A percentile compares a stretch with the other conserved stretches of the same genome.
Conservation (phyloP, 53 echinoderm and acorn worm species). For the Antedon mediterranea region DNA sequence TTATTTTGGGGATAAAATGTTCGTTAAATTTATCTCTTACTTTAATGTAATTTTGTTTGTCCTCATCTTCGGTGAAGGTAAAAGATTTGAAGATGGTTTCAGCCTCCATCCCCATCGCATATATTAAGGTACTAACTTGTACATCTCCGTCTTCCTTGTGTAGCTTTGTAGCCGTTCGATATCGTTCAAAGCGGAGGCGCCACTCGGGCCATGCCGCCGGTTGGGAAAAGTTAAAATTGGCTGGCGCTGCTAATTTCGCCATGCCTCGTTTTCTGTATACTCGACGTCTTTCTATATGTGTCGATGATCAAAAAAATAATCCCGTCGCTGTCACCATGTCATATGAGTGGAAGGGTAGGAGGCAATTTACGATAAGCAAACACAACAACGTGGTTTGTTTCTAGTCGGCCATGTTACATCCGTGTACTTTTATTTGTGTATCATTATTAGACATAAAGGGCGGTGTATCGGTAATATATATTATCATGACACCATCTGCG, state of each 20-base stretch:
- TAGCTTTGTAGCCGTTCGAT: not conserved
- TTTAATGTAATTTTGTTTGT: not conserved
- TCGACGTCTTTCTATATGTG: too few relatives aligned
- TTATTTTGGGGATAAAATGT: not conserved
- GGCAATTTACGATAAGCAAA: too few relatives aligned
- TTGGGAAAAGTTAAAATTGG: conserved; percentile 6
- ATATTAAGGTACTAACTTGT: not conserved
- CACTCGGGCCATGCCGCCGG: not conserved
- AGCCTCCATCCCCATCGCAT: not conserved
- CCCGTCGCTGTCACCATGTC: too few relatives aligned
- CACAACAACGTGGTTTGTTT: too few relatives aligned
- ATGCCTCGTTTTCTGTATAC: too few relatives aligned
- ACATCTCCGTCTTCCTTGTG: not conserved
- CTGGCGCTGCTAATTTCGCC: not conserved
- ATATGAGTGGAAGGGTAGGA: too few relatives aligned
- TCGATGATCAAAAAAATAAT: too few relatives aligned
- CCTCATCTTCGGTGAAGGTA: not conserved
- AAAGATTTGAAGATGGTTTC: not conserved
- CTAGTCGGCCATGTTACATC: too few relatives aligned
- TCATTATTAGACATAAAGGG: too few relatives aligned
- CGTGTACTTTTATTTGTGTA: too few relatives aligned
- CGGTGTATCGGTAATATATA: too few relatives aligned
- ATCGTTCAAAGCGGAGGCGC: not conserved
- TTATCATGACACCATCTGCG: too few relatives aligned
- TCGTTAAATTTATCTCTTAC: not conserved